Evolutionary conservation across 2,797 vertebrate species (phyloP).

Genomic region (Enteromius thamalakanensis): DNA sequence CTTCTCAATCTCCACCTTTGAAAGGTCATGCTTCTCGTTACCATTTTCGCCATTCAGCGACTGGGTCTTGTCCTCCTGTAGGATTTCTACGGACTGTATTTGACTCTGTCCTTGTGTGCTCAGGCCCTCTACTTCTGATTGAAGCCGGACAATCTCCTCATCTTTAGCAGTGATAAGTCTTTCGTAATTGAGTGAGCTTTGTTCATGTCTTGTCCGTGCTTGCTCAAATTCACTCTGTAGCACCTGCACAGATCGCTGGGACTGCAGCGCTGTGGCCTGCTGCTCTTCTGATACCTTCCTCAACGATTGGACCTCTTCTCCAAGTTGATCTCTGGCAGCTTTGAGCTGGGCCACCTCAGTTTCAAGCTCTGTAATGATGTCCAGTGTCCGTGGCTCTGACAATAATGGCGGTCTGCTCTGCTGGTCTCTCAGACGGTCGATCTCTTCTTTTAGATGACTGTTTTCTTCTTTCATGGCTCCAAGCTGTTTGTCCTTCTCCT

Average conservation of each 20-base stretch:
- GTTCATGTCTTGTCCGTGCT: conserved; percentile 83
- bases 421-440: conserved; percentile 90
- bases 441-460: conserved; percentile 95
- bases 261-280: conserved; percentile 77
- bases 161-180: conserved; percentile 86
- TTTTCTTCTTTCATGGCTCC: conserved; percentile 96
- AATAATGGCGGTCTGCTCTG: conserved; percentile 81
- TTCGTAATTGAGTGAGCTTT: conserved; percentile 85
- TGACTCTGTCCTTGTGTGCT: conserved; percentile 74
- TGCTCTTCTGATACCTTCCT: conserved; percentile 85
- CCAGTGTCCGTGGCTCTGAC: conserved; percentile 87
- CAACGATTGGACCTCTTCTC: conserved; percentile 82
- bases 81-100: conserved; percentile 81
- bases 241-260: conserved; percentile 84
- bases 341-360: conserved; percentile 89
- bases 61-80: conserved; percentile 90
- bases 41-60: conserved; percentile 88
- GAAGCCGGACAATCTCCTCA: conserved; percentile 85
- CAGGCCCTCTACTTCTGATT: conserved; percentile 81
- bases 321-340: conserved; percentile 76
- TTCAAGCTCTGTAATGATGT: conserved; percentile 91
- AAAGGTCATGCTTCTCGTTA: conserved; percentile 96
- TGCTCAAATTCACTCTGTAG: conserved; percentile 88
- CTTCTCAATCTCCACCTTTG: conserved; percentile 91
- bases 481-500: conserved; percentile 91